phyloP scores from a whole-genome alignment of 2,113 vertebrate species.

The Brienomyrus brachyistius region DNA sequence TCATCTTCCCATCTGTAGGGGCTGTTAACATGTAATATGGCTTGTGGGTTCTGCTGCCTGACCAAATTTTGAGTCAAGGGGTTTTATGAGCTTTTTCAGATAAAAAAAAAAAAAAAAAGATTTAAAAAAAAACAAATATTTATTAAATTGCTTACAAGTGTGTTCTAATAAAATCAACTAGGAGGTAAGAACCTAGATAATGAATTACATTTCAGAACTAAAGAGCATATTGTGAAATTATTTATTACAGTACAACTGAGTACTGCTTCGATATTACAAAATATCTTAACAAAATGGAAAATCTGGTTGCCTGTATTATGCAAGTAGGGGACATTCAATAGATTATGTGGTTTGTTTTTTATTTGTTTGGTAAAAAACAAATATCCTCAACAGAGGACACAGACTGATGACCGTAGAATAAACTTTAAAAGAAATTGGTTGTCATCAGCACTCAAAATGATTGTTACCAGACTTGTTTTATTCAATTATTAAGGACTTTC shows the following conservation, averaged over 20 bases:
- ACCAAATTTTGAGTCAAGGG: background rate
- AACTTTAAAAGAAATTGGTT: constrained; percentile 37
- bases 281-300: background rate
- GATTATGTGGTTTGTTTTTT: background rate
- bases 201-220: background rate
- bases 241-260: background rate
- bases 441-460: constrained; percentile 43
- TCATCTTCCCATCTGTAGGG: background rate
- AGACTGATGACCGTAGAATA: background rate
- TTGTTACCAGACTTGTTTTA: constrained; percentile 46
- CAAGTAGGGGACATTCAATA: background rate
- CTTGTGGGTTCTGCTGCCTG: background rate
- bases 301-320: background rate
- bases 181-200: background rate
- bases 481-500: constrained; percentile 56
- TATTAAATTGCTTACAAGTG: background rate
- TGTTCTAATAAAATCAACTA: background rate
- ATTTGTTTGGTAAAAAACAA: background rate
- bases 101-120: constrained; percentile 1
- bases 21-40: background rate
- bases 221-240: background rate
- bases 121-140: background rate
- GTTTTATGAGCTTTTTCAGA: background rate
- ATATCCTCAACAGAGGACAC: background rate
- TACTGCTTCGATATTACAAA: background rate